These are phyloP conservation scores for Megatriorchis doriae DNA, from an alignment of 2,113 vertebrate species.

Conservation along the genomic window DNA sequence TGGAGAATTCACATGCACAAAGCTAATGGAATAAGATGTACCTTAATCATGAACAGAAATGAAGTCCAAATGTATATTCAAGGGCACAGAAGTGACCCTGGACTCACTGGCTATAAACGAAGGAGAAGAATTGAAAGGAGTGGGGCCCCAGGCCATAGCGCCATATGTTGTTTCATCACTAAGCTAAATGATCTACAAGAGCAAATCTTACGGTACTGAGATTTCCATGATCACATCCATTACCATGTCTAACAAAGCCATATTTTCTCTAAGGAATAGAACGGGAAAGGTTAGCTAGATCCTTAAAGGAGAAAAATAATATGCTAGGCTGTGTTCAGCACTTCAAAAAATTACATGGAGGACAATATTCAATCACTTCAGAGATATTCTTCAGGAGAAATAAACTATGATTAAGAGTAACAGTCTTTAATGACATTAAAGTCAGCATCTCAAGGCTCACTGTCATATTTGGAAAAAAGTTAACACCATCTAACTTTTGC, in stretches of 20 bases:
- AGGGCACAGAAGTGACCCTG: background rate
- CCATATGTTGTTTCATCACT: background rate
- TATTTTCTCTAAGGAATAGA: background rate
- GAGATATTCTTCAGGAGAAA: background rate
- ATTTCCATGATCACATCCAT: background rate
- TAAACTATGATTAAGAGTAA: background rate
- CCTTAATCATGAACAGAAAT: background rate
- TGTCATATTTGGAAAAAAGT: background rate
- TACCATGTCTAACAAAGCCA: background rate
- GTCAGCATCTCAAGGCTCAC: background rate
- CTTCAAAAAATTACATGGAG: background rate
- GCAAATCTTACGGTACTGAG: background rate
- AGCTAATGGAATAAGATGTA: background rate
- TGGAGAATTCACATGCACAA: background rate
- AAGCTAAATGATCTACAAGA: background rate
- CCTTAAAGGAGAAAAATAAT: background rate
- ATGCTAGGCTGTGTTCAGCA: background rate
- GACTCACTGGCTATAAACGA: background rate
- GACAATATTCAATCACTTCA: background rate
- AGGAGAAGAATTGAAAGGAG: background rate
- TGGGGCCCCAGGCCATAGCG: background rate
- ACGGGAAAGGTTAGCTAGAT: background rate
- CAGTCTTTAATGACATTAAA: background rate
- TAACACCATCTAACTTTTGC: background rate
- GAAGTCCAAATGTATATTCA: background rate